Conservation (phyloP, 1,140 invertebrate species). For the Bombus soroeensis region DNA sequence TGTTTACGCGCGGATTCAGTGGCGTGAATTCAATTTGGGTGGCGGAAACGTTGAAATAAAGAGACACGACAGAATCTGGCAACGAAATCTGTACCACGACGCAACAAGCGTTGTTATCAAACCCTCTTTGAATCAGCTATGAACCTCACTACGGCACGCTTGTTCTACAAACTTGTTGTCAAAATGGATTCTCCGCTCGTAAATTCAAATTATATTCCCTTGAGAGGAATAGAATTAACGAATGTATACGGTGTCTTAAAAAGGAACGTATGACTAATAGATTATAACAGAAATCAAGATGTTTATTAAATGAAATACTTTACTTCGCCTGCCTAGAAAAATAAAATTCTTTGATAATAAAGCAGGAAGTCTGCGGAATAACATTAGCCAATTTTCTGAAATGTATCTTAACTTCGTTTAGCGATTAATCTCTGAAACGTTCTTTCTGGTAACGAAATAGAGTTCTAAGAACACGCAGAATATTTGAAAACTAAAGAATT, state of each 20-base stretch:
- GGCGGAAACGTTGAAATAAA: slow-evolving; percentile 11
- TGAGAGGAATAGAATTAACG: background rate
- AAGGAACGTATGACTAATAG: no score
- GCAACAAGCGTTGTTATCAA: slow-evolving; percentile 35
- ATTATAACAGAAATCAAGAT: no score
- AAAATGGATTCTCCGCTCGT: background rate
- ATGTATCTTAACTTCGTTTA: background rate
- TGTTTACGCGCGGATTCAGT: slow-evolving; percentile 18
- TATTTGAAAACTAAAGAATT: background rate
- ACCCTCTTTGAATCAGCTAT: background rate
- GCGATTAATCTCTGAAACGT: background rate
- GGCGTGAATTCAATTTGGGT: slow-evolving; percentile 17
- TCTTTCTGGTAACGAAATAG: background rate
- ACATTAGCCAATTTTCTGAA: background rate
- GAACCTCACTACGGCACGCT: background rate
- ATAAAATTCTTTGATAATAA: background rate
- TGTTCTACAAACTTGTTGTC: no score
- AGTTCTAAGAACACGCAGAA: background rate
- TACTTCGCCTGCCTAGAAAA: background rate
- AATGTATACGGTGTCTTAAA: background rate
- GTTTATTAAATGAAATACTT: background rate
- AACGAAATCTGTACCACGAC: background rate
- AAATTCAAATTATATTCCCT: background rate
- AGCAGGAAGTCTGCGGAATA: no score
- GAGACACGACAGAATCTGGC: background rate